A percentile compares a stretch with the other conserved stretches of the same genome.
Evolutionary conservation across 2,888 invertebrate species (phyloP).

Genomic region (Leptinotarsa tumamoca): DNA sequence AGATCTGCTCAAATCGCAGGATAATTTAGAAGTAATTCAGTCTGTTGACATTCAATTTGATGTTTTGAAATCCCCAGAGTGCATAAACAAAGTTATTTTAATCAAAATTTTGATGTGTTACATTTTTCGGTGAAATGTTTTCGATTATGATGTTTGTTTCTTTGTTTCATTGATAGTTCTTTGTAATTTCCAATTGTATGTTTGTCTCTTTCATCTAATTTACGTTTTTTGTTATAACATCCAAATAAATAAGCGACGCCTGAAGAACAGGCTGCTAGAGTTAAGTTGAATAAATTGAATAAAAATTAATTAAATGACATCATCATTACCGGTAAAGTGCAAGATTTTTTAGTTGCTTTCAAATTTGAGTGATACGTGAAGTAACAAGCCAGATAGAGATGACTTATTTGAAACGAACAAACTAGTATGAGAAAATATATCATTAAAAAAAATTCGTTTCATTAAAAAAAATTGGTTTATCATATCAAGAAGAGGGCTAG

Average conservation of each 20-base stretch:
- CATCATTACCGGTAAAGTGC: conserved; percentile 1
- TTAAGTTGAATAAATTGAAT: conserved; percentile 1
- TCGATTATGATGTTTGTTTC: too few relatives aligned
- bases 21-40: too few relatives aligned
- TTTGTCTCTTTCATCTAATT: too few relatives aligned
- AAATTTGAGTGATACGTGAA: not conserved
- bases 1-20: too few relatives aligned
- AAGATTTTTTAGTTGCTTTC: conserved; percentile 4
- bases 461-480: not conserved
- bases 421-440: not conserved
- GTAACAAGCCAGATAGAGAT: conserved; percentile 6
- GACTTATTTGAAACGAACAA: conserved; percentile 3
- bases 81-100: too few relatives aligned
- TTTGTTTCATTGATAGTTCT: too few relatives aligned
- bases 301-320: not conserved
- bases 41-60: too few relatives aligned
- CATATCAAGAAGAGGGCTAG: not conserved
- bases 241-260: not conserved
- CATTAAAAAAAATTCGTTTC: not conserved
- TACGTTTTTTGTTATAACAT: too few relatives aligned
- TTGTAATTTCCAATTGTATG: too few relatives aligned
- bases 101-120: too few relatives aligned
- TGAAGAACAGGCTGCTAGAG: not conserved
- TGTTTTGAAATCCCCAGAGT: too few relatives aligned
- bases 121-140: too few relatives aligned